These are phyloP conservation scores for Caenorhabditis panamensis DNA, from an alignment of 2,888 invertebrate genomes.

Conservation along the genomic window DNA sequence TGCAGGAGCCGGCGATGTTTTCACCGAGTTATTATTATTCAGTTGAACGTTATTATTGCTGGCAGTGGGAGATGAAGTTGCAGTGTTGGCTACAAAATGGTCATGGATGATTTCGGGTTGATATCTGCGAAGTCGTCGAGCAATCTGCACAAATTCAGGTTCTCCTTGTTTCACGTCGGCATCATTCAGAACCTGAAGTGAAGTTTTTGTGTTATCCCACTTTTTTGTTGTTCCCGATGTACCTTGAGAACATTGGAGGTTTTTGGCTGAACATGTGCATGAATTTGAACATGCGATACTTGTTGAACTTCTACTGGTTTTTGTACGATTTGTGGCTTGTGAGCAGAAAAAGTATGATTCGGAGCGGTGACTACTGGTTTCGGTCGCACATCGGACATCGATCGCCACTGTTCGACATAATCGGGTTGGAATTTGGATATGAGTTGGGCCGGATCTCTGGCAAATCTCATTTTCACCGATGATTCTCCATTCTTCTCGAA, in stretches of 20 bases:
- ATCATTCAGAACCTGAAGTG: constrained; percentile 52
- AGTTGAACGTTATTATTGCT: constrained; percentile 26
- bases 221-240: not conserved
- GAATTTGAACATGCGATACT: constrained; percentile 2
- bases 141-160: constrained; percentile 62
- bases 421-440: constrained; percentile 55
- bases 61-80: not conserved
- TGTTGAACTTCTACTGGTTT: constrained; percentile 43
- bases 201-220: not conserved
- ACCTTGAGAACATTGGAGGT: constrained; percentile 52
- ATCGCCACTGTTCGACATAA: constrained; percentile 37
- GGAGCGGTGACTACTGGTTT: constrained; percentile 25
- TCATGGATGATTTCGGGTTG: constrained; percentile 56
- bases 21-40: constrained; percentile 9
- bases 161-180: constrained; percentile 36
- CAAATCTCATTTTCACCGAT: constrained; percentile 58
- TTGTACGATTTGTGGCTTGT: constrained; percentile 31
- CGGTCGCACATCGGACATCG: constrained; percentile 14
- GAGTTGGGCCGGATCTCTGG: constrained; percentile 52
- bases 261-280: constrained; percentile 29
- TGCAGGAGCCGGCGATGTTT: constrained; percentile 32
- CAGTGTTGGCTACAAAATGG: not conserved
- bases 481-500: constrained; percentile 60
- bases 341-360: constrained; percentile 25
- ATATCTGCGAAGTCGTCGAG: constrained; percentile 52